A percentile compares a stretch with the other conserved stretches of the same genome.
These are phyloP conservation scores for Diadophis punctatus DNA, from an alignment of 2,113 vertebrate species.

Conservation along the genomic window DNA sequence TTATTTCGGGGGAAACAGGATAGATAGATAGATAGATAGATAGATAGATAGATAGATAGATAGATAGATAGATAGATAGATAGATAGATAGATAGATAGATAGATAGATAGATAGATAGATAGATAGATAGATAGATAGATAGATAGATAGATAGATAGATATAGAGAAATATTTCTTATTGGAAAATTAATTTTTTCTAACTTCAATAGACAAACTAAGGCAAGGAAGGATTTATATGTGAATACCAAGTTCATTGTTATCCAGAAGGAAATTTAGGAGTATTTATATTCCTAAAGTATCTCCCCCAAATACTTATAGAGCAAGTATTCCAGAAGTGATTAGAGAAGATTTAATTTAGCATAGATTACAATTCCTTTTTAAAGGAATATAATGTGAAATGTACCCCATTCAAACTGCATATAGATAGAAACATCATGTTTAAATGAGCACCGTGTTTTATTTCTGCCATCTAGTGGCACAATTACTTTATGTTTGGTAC, in stretches of 20 bases:
- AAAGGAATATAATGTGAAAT: background rate
- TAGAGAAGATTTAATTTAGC: background rate
- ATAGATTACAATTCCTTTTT: background rate
- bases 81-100: no score
- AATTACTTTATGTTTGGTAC: background rate
- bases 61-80: no score
- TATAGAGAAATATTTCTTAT: background rate
- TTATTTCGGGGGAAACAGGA: no score
- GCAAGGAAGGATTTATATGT: background rate
- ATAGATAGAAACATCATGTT: background rate
- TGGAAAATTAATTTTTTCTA: background rate
- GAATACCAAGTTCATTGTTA: background rate
- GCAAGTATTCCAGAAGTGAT: background rate
- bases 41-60: no score
- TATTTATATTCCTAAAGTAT: background rate
- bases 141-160: no score
- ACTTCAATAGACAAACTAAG: background rate
- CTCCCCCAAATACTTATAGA: background rate
- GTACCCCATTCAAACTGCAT: background rate
- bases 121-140: no score
- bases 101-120: no score
- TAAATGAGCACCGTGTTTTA: background rate
- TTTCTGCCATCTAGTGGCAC: constrained; percentile 60
- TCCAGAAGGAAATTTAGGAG: background rate
- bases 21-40: no score